phyloP scores from a whole-genome alignment of 2,797 vertebrate species.

The Micrastur ruficollis region DNA sequence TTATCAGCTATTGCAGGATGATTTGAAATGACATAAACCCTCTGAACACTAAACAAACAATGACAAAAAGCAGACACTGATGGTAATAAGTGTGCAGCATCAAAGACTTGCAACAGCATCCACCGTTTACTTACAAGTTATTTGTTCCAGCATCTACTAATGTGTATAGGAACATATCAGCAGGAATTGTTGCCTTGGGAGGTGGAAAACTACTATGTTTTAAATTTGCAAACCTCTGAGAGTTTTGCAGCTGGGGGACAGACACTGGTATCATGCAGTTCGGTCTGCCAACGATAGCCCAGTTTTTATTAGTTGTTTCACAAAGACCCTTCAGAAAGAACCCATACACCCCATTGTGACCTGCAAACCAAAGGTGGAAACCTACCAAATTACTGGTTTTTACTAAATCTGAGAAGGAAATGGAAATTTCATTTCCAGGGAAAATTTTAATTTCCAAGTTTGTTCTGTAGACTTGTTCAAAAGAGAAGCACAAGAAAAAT shows the following conservation, averaged over 20 bases:
- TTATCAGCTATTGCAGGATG: background rate
- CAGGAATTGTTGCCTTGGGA: background rate
- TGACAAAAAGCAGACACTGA: background rate
- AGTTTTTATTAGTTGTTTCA: background rate
- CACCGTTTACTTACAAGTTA: background rate
- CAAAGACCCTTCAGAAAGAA: background rate
- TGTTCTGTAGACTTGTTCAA: background rate
- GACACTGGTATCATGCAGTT: background rate
- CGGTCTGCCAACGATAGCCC: background rate
- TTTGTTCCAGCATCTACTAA: background rate
- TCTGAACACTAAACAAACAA: background rate
- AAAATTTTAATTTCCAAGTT: background rate
- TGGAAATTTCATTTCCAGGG: background rate
- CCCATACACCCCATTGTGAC: background rate
- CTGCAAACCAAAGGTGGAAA: background rate
- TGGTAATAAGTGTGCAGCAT: background rate
- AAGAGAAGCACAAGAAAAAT: background rate
- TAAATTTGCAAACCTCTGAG: background rate
- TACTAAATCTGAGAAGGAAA: background rate
- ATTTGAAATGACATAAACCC: background rate
- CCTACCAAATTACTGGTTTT: background rate
- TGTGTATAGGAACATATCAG: background rate
- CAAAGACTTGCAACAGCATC: background rate
- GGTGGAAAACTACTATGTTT: background rate
- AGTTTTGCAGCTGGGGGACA: background rate